Evolutionary conservation across 1,140 invertebrate genomes (phyloP), one percentile per base, ranked within the genome.

Genomic region (Hestina assimilis): DNA sequence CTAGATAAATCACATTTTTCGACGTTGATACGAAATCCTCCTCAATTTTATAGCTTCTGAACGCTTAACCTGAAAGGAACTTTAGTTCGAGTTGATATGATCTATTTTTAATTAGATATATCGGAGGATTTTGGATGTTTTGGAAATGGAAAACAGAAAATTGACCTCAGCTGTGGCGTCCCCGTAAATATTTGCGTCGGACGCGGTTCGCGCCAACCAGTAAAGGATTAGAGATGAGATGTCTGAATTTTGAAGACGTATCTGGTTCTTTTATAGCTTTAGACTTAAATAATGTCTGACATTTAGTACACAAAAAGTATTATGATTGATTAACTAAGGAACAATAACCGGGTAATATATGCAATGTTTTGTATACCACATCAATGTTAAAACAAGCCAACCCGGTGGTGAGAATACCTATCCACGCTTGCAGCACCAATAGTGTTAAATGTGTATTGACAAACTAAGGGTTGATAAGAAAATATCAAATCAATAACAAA

Each of bases 161-260:
- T 83, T 83, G 79, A 83, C 79, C 79, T 80, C 77, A 78, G 79
- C 67, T 77, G 75, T 69, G 63, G 66, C 59, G 72, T 70, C 65
- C 72, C 68, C 72, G 79, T 79, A 83, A 83, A 83, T 80, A 83
- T 83, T 83, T 80, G 79, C 71, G 68, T 69, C 63, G 67, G 66
- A 79, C 69, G 65, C 66, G 59, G 57, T 67, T 66, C 69, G 63
- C 67, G 73, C 61, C 56, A 52, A 59, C 28, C 69, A 72, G 70
- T 69, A 77, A 73, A 67, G 77, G 77, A 79, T 78, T 78, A 82
- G 73, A 62, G 72, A 55, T 46, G 48, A 65, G 67, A 64, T 54
- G 71, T 63, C 64, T 72, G 72, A 71, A 76, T 72, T 81, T 79
- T 70, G 71, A 77, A 74, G 63, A 69, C 53, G 33, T n/a, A n/a